Evolutionary conservation across 2,888 invertebrate species (phyloP), one percentile per base, ranked within the genome.

Genomic region (Plagodis pulveraria): DNA sequence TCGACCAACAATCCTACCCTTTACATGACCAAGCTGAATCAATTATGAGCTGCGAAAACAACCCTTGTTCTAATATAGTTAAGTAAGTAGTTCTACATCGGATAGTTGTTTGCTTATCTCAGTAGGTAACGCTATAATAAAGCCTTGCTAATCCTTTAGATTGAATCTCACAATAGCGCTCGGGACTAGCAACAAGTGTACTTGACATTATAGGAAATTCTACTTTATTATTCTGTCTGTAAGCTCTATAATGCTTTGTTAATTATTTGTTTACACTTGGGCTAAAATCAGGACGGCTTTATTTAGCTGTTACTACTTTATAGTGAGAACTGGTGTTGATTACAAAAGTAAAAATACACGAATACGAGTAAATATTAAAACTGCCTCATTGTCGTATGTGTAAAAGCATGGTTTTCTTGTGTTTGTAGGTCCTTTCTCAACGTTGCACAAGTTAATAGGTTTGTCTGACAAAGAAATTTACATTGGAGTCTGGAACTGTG

Each of bases 141-240:
- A 51, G 65, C 60, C 51, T 48, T 51, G 57, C 66, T 77, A 77
- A 77, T 75, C 74, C 71, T 63, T 69, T 66, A 74, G 73, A 76
- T 72, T 71, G 68, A 72, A 76, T 76, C 72, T 69, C 65, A 65
- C 62, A 50, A 48, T 41, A 12, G 22, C 42, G 42, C 33, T 43
- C 56, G 54, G 59, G 49, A 45, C 40, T 67, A 59, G 67, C 75
- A 77, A 77, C 77, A 77, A 69, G 69, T 69, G 72, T 69, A 65
- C 41, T n/a, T 5, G 35, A 8, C 33, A 8, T 2, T 38, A 50
- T 2, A 40, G 42, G 38, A 69, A 12, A 35, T 38, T 58, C 43
- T 11, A 62, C 70, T 54, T 42, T 69, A 66, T 34, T 1, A 0
- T 36, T 0, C 9, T 6, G 2, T 6, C 0, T 0, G 0, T 50